Percentiles rank a stretch among this genome's conserved stretches.
phyloP scores from a whole-genome alignment of 2,113 vertebrate genomes.

The Menura novaehollandiae region DNA sequence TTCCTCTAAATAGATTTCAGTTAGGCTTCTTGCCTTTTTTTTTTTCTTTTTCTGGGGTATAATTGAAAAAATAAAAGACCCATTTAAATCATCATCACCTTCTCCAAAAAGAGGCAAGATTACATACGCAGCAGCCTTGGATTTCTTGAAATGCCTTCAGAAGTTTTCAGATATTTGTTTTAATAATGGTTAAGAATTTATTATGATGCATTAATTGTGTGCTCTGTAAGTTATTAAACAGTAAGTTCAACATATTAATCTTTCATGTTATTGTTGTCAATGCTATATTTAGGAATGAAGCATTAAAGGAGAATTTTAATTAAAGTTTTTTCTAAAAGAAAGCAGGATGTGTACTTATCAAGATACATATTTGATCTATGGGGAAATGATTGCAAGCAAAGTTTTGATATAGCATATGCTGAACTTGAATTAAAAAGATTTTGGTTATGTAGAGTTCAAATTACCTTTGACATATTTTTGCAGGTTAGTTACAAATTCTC shows the following conservation, averaged over 20 bases:
- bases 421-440: slow-evolving; percentile 67
- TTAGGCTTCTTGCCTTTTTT: slow-evolving; percentile 41
- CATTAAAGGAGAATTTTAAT: neutral
- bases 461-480: slow-evolving; percentile 72
- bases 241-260: slow-evolving; percentile 48
- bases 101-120: neutral
- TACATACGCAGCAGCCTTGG: slow-evolving; percentile 29
- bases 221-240: slow-evolving; percentile 53
- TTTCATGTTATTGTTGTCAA: slow-evolving; percentile 62
- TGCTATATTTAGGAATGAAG: slow-evolving; percentile 40
- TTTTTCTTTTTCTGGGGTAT: slow-evolving; percentile 18
- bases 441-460: slow-evolving; percentile 68
- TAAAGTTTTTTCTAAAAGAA: slow-evolving; percentile 33
- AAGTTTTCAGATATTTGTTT: slow-evolving; percentile 56
- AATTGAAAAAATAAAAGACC: slow-evolving; percentile 44
- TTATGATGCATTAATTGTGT: slow-evolving; percentile 59
- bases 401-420: slow-evolving; percentile 66
- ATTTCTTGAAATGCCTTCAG: slow-evolving; percentile 37
- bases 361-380: slow-evolving; percentile 9
- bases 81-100: neutral
- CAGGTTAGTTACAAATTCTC: slow-evolving; percentile 71
- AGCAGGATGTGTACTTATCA: neutral
- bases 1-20: slow-evolving; percentile 66
- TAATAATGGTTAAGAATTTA: slow-evolving; percentile 54
- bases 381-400: slow-evolving; percentile 52